phyloP scores from a whole-genome alignment of 1,140 invertebrate genomes.

The Oryzaephilus surinamensis region DNA sequence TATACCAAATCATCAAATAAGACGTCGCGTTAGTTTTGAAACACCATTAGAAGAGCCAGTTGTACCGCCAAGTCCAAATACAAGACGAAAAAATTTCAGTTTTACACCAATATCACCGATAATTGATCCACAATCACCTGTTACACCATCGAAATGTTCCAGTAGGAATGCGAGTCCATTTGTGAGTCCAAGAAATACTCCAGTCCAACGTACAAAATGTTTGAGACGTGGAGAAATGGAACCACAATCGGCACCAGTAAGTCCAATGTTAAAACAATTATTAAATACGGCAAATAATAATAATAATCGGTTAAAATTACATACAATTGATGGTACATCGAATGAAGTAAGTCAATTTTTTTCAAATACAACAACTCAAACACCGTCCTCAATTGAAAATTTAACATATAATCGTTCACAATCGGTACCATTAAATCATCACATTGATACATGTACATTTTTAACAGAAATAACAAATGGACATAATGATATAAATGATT shows the following conservation, averaged over 20 bases:
- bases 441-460: conserved; percentile 40
- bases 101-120: conserved; percentile 57
- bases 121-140: conserved; percentile 49
- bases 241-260: conserved; percentile 47
- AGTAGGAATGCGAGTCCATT: conserved; percentile 64
- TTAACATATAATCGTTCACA: conserved; percentile 49
- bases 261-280: conserved; percentile 39
- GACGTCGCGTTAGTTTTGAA: conserved; percentile 52
- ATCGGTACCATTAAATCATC: conserved; percentile 58
- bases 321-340: conserved; percentile 31
- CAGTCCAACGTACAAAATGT: conserved; percentile 45
- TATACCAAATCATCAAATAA: conserved; percentile 22
- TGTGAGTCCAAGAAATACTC: conserved; percentile 70
- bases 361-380: conserved; percentile 38
- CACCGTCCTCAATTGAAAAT: no score
- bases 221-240: conserved; percentile 19
- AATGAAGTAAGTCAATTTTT: conserved; percentile 45
- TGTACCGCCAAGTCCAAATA: conserved; percentile 46
- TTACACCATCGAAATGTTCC: conserved; percentile 41
- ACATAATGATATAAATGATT: conserved; percentile 8
- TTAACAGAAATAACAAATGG: conserved; percentile 11
- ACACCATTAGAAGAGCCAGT: conserved; percentile 34
- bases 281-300: conserved; percentile 28
- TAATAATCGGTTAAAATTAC: conserved; percentile 33
- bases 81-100: conserved; percentile 63